Base-by-base conservation (phyloP, 2,797 vertebrate genomes). In the Bradypodion pumilum region DNA sequence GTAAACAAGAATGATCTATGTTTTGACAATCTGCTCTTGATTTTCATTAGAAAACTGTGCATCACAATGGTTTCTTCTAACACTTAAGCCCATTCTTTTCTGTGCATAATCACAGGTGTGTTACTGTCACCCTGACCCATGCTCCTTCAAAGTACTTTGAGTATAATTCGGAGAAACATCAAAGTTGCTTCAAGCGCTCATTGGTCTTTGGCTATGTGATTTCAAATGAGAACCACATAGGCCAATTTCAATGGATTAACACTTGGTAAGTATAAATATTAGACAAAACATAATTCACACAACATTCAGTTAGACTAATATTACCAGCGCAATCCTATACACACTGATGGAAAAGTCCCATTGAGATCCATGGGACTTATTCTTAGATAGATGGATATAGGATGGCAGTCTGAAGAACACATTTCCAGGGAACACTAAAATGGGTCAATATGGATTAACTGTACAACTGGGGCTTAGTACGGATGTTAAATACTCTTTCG, bases 381-480 rank as follows among this genome's bases (percentile, higher is more conserved):
- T 68, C 60, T 27, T 7, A 69, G 15, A 23, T 16, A 46, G 21
- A 56, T 69, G 13, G 29, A n/a, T 59, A 70, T 83, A 83, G 49
- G 74, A 70, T 83, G 65, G 37, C 74, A 83, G 74, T 21, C 27
- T 16, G 74, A 85, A 91, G 76, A 13, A 29, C 78, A 93, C 86
- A 65, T 89, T 90, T 87, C 78, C 85, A 86, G 89, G 88, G 69
- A 72, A 16, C 27, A 60, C 56, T 76, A 59, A 46, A 60, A 83
- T 59, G 84, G 10, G 83, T 85, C 90, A 93, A 88, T 69, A 74
- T n/a, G 12, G 56, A 85, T 92, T 88, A 81, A 49, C 74, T 91
- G 80, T 52, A 65, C 0, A 85, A 75, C 7, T 83, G 60, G 77
- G 66, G 13, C 77, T 60, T 88, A 85, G 91, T 90, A 81, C 80